Base-by-base conservation (phyloP, 2,888 invertebrate species). In the Phania funesta region DNA sequence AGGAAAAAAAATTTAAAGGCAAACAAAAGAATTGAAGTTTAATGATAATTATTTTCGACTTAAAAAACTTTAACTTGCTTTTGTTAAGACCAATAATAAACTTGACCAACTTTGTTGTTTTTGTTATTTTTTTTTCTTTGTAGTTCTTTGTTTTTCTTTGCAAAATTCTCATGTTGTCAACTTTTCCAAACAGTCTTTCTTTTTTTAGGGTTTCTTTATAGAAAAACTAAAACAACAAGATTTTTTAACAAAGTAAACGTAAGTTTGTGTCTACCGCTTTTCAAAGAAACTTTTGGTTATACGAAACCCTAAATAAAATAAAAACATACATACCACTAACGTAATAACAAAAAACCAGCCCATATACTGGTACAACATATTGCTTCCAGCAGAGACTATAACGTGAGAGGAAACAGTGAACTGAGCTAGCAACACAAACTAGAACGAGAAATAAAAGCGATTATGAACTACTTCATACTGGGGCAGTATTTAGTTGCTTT, bases 61-160 rank as follows among this genome's bases (percentile, higher is more conserved):
- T 81, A 52, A 58, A 38, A 56, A 77, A 75, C 75, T 70, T 68
- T n/a, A 60, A 74, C 46, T 75, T 70, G 65, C 60, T 35, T 68
- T 81, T 24, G 52, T 24, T 64, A 18, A 48, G 50, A 58, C 56
- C 50, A 73, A 78, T 64, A 80, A 65, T 60, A 71, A 56, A 76
- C 76, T 80, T 84, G 83, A 77, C 84, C 84, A 84, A 84, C 62
- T 83, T 83, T 84, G 78, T 77, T 75, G 65, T 79, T 67, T 60
- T 79, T 76, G 16, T 48, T 56, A 64, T 35, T 50, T 7, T 73
- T 73, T 67, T 74, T 60, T 70, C 20, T 80, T 82, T 50, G 65
- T 70, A n/a, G n/a, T n/a, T n/a, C n/a, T n/a, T 68, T 73, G 46
- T 77, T 82, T 52, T 65, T 46, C 24, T 41, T 75, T 44, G 29